Evolutionary conservation across 2,113 vertebrate species (phyloP).

Genomic region (Vidua chalybeata): DNA sequence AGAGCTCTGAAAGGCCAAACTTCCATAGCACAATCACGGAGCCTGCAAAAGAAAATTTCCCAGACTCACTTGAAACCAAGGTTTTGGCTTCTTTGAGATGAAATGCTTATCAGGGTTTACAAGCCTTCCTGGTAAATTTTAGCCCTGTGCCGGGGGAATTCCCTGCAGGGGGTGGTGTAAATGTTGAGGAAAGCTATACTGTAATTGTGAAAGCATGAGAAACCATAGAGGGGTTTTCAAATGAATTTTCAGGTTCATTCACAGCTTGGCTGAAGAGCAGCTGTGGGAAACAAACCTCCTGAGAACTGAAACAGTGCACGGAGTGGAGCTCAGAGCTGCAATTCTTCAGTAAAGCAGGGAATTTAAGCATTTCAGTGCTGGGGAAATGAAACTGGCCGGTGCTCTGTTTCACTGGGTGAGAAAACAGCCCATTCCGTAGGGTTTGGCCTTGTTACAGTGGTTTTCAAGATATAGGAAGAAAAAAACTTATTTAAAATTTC

Average conservation of each 20-base stretch:
- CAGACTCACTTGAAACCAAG: neutral
- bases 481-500: neutral
- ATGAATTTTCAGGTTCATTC: slow-evolving; percentile 69
- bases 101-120: neutral
- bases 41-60: neutral
- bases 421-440: neutral
- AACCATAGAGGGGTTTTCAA: slow-evolving; percentile 58
- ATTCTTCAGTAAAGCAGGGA: slow-evolving; percentile 12
- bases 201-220: slow-evolving; percentile 56
- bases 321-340: slow-evolving; percentile 2
- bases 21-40: neutral
- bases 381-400: slow-evolving; percentile 27
- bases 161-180: slow-evolving; percentile 31
- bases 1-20: neutral
- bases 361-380: neutral
- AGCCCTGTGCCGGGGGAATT: slow-evolving; percentile 25
- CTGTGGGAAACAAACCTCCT: slow-evolving; percentile 62
- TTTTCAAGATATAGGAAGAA: neutral
- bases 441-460: neutral
- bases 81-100: neutral
- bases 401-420: neutral
- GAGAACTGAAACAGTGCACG: slow-evolving; percentile 48
- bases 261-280: slow-evolving; percentile 61
- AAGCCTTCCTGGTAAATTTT: slow-evolving; percentile 5
- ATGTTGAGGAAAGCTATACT: slow-evolving; percentile 35